phyloP scores from a whole-genome alignment of 2,888 invertebrate species.

The Poecilus cupreus region DNA sequence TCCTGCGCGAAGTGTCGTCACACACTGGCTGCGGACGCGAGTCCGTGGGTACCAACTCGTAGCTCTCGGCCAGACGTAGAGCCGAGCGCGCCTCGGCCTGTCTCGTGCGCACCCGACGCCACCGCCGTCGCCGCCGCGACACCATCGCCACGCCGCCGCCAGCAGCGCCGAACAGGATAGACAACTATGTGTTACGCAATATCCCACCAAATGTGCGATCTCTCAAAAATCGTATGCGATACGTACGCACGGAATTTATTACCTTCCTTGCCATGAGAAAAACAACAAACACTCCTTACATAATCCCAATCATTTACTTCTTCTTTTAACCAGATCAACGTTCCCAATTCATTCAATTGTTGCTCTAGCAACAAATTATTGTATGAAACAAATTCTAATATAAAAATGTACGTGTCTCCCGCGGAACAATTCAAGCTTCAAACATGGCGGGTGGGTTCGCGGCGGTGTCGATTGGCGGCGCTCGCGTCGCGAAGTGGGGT shows the following conservation, averaged over 20 bases:
- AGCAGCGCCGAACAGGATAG: constrained; percentile 66
- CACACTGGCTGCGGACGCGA: constrained; percentile 68
- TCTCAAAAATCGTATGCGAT: too few species aligned
- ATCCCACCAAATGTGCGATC: constrained; percentile 62
- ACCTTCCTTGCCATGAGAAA: too few species aligned
- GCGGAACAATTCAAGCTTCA: background rate
- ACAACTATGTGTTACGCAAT: constrained; percentile 70
- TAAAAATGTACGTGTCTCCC: too few species aligned
- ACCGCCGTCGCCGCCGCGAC: constrained; percentile 58
- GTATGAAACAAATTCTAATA: too few species aligned
- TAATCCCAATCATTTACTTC: too few species aligned
- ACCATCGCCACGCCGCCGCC: constrained; percentile 58
- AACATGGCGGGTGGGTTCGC: constrained; percentile 19
- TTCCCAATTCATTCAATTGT: too few species aligned
- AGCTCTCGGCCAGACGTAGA: constrained; percentile 68
- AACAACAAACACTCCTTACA: too few species aligned
- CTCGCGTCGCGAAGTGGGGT: constrained; percentile 53
- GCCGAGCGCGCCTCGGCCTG: constrained; percentile 68
- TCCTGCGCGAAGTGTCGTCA: constrained; percentile 67
- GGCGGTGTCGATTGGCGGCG: constrained; percentile 4
- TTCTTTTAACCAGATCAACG: too few species aligned
- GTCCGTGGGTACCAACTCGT: constrained; percentile 64
- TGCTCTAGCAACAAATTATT: too few species aligned
- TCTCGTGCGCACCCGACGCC: constrained; percentile 64
- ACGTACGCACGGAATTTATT: too few species aligned